phyloP scores from a whole-genome alignment of 2,888 invertebrate genomes.

The Monoplex corrugatus region DNA sequence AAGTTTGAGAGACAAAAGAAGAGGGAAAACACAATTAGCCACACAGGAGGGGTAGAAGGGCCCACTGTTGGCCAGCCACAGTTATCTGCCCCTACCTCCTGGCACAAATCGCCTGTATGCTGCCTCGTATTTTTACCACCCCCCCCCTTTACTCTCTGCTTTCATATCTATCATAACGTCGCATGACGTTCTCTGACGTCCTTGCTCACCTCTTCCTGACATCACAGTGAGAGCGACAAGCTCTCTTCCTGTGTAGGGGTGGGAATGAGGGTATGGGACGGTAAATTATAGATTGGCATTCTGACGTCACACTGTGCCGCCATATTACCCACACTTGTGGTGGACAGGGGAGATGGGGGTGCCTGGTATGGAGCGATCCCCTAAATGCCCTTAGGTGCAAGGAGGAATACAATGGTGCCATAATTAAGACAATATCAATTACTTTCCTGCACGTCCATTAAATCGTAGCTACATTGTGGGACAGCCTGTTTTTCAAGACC shows the following conservation, averaged over 20 bases:
- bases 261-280: neutral
- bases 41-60: constrained; percentile 27
- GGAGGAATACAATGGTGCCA: constrained; percentile 72
- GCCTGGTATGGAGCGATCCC: too few relatives aligned
- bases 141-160: too few relatives aligned
- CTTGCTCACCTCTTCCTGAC: constrained; percentile 47
- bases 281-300: constrained; percentile 55
- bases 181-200: constrained; percentile 47
- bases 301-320: constrained; percentile 43
- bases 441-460: constrained; percentile 72
- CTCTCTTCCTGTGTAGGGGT: neutral
- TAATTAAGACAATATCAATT: constrained; percentile 74
- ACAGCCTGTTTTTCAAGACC: too few relatives aligned
- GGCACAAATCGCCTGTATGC: constrained; percentile 28
- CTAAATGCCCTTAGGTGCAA: constrained; percentile 66
- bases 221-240: constrained; percentile 38
- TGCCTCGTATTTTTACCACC: constrained; percentile 49
- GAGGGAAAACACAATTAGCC: constrained; percentile 45
- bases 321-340: neutral
- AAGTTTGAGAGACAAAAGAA: constrained; percentile 46
- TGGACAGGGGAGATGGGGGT: too few relatives aligned
- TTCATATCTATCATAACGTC: neutral
- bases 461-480: constrained; percentile 68
- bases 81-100: constrained; percentile 23
- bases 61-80: neutral